Base-by-base conservation (phyloP, 1,140 invertebrate genomes). In the Eupeodes corollae region DNA sequence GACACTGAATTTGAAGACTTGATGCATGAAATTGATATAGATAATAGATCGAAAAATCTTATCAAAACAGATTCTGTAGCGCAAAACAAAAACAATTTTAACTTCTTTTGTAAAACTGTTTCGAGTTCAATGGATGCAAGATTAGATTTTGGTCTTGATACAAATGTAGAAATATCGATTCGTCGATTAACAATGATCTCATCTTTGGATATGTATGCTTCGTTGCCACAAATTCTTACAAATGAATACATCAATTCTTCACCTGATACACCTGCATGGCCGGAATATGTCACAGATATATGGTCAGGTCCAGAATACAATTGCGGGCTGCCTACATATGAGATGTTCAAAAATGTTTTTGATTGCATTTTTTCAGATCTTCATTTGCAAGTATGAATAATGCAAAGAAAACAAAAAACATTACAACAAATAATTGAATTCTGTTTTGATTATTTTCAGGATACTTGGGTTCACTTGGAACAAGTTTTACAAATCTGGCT, bases 401-500 rank as follows among this genome's bases (percentile, higher is more conserved):
- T 16, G 16, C 21, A 21, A 38, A 18, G 37, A 37, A 16, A 37
- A 37, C 11, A 16, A 18, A 21, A 18, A 31, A 10, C 37, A 15
- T 45, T 18, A 47, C 31, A 71, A 51, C 44, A 50, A 45, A n/a
- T 15, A 32, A 42, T 40, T 30, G n/a, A n/a, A n/a, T n/a, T n/a
- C n/a, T n/a, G n/a, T n/a, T n/a, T n/a, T n/a, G n/a, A n/a, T n/a
- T 30, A 37, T 48, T 61, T 58, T 6, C 58, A 76, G 66, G 67
- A 73, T 58, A 72, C 75, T 41, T 75, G 73, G 57, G 78, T 78
- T 18, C 82, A 83, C 60, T 73, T 90, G 58, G 87, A 91, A 67
- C 77, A 86, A 54, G 77, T 89, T 35, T 69, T 91, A 6, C 83
- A 88, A 46, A 71, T 90, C 47, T 91, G 88, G 88, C 71, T 91